Evolutionary conservation across 2,888 invertebrate species (phyloP).

Genomic region (Polyploca ridens): DNA sequence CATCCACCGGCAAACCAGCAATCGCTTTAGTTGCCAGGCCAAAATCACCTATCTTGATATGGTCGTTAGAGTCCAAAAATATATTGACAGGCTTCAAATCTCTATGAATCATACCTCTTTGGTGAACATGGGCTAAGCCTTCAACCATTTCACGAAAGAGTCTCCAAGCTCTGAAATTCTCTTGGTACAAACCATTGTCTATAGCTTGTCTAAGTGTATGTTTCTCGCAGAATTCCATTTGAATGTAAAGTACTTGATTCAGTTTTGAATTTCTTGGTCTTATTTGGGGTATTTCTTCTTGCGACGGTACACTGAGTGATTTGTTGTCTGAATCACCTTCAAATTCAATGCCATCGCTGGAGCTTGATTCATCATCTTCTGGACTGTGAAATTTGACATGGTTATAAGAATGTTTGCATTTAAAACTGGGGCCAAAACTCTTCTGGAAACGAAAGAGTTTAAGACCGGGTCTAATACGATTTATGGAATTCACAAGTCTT

Average conservation of each 20-base stretch:
- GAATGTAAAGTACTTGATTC: constrained; percentile 91
- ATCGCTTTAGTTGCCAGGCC: constrained; percentile 94
- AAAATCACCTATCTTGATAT: constrained; percentile 99
- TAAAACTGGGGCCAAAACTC: no score
- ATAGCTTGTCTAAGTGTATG: constrained; percentile 94
- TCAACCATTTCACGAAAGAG: constrained; percentile 98
- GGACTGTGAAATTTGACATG: constrained; percentile 48
- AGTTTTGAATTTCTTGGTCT: constrained; percentile 44
- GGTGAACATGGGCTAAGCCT: constrained; percentile 94
- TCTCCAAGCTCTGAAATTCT: constrained; percentile 93
- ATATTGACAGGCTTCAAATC: constrained; percentile 96
- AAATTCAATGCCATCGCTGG: constrained; percentile 87
- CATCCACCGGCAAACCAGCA: constrained; percentile 72
- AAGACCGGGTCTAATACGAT: no score
- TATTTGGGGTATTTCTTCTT: constrained; percentile 49
- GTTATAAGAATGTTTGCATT: not conserved
- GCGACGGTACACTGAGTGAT: constrained; percentile 61
- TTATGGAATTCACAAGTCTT: no score
- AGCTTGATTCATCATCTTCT: constrained; percentile 80
- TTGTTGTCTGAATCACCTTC: constrained; percentile 71
- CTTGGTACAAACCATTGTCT: constrained; percentile 90
- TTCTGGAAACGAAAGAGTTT: no score
- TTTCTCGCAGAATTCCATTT: constrained; percentile 99
- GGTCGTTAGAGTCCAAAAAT: constrained; percentile 96
- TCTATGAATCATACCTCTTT: constrained; percentile 94